Percentiles rank a stretch among this genome's conserved stretches.
Evolutionary conservation across 2,113 vertebrate species (phyloP).

Genomic region (Epinephelus moara): DNA sequence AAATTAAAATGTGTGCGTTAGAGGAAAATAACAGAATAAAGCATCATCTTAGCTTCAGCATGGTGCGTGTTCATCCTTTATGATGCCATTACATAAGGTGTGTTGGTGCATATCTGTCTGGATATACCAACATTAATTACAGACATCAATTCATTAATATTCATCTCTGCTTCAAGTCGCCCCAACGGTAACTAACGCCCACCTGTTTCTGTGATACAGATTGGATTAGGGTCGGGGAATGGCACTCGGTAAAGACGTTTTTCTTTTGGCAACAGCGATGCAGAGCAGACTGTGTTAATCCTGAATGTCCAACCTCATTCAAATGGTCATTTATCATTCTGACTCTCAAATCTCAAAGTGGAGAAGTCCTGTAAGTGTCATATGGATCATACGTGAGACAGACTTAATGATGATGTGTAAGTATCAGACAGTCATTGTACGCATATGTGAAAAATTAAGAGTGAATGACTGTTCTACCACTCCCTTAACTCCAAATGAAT

Average conservation of each 20-base stretch:
- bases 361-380: slow-evolving; percentile 14
- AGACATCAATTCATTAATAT: slow-evolving; percentile 69
- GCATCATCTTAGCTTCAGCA: background rate
- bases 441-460: too few species aligned
- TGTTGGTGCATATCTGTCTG: slow-evolving; percentile 53
- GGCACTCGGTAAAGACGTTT: slow-evolving; percentile 46
- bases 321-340: slow-evolving; percentile 66
- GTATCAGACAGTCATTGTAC: background rate
- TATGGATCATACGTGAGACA: background rate
- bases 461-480: background rate
- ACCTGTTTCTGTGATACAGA: slow-evolving; percentile 71
- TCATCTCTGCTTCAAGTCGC: slow-evolving; percentile 32
- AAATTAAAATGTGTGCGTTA: background rate
- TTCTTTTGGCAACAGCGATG: slow-evolving; percentile 64
- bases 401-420: background rate
- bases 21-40: background rate
- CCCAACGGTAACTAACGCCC: slow-evolving; percentile 51
- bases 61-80: slow-evolving; percentile 6
- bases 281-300: slow-evolving; percentile 75
- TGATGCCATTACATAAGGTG: slow-evolving; percentile 22
- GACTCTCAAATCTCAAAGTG: slow-evolving; percentile 40
- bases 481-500: background rate
- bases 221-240: slow-evolving; percentile 51
- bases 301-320: slow-evolving; percentile 55
- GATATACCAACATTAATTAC: slow-evolving; percentile 68